Conservation (phyloP, 2,797 vertebrate genomes). For the Australoheros facetus region DNA sequence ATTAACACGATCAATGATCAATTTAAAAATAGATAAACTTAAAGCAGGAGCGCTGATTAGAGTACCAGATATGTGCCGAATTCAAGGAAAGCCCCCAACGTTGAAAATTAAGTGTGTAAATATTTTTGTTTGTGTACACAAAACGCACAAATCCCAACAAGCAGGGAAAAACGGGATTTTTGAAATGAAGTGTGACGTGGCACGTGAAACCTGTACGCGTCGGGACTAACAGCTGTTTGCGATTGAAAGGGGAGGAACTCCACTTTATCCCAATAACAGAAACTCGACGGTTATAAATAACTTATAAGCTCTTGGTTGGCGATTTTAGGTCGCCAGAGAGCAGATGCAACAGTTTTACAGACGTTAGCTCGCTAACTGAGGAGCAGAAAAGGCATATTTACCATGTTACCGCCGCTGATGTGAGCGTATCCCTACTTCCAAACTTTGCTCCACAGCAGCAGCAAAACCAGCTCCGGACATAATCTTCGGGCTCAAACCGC, state of each 20-base stretch:
- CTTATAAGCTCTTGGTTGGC: background rate
- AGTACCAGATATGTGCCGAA: background rate
- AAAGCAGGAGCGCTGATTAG: background rate
- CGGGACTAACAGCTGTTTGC: conserved; percentile 10
- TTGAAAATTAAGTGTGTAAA: accelerated
- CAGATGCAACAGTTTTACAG: background rate
- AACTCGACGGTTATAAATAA: background rate
- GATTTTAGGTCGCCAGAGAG: background rate
- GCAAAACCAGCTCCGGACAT: conserved; percentile 61
- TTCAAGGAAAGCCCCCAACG: background rate
- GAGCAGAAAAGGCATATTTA: conserved; percentile 57
- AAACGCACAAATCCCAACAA: background rate
- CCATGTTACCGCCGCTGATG: conserved; percentile 67
- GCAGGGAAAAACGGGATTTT: background rate
- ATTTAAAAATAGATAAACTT: background rate
- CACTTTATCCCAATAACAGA: background rate
- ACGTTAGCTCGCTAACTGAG: background rate
- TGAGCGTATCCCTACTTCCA: conserved; percentile 53
- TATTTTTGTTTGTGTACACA: no score
- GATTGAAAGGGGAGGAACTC: background rate
- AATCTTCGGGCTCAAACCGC: conserved; percentile 47
- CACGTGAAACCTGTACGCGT: background rate
- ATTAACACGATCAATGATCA: background rate
- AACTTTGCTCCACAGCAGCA: conserved; percentile 76
- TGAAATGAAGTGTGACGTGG: background rate